A percentile compares a stretch with the other conserved stretches of the same genome.
These are phyloP conservation scores for Agriopis aurantiaria DNA, from an alignment of 2,888 invertebrate genomes.

Conservation along the genomic window DNA sequence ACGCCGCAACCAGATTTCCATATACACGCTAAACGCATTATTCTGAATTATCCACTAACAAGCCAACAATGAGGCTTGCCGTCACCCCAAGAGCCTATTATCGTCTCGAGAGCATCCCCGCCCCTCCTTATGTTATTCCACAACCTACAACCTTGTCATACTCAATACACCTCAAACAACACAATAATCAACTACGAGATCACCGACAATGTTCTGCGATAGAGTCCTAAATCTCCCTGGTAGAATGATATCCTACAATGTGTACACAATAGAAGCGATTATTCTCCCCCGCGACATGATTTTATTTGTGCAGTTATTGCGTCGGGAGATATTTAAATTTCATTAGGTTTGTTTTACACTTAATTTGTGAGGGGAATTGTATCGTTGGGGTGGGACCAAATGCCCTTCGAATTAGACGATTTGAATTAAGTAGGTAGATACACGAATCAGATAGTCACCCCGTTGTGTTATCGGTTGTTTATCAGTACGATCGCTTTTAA, in stretches of 20 bases:
- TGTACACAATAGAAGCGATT: constrained; percentile 83
- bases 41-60: constrained; percentile 79
- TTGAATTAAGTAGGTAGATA: constrained; percentile 79
- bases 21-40: constrained; percentile 71
- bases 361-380: constrained; percentile 83
- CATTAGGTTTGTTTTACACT: constrained; percentile 87
- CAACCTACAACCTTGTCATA: constrained; percentile 73
- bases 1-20: constrained; percentile 68
- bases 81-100: constrained; percentile 82
- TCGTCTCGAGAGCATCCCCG: constrained; percentile 76
- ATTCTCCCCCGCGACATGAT: constrained; percentile 82
- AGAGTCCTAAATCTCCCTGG: constrained; percentile 67
- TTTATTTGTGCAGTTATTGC: constrained; percentile 86
- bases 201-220: constrained; percentile 58
- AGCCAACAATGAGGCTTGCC: constrained; percentile 82
- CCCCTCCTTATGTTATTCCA: constrained; percentile 72
- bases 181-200: constrained; percentile 44
- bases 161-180: constrained; percentile 44
- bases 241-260: constrained; percentile 71
- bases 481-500: constrained; percentile 67
- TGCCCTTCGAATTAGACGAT: constrained; percentile 77
- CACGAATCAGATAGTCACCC: constrained; percentile 75
- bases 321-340: constrained; percentile 86
- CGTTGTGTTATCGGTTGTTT: constrained; percentile 62
- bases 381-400: constrained; percentile 78